These are phyloP conservation scores for Drosophila monieri DNA, from an alignment of 2,888 invertebrate species.

Conservation along the genomic window DNA sequence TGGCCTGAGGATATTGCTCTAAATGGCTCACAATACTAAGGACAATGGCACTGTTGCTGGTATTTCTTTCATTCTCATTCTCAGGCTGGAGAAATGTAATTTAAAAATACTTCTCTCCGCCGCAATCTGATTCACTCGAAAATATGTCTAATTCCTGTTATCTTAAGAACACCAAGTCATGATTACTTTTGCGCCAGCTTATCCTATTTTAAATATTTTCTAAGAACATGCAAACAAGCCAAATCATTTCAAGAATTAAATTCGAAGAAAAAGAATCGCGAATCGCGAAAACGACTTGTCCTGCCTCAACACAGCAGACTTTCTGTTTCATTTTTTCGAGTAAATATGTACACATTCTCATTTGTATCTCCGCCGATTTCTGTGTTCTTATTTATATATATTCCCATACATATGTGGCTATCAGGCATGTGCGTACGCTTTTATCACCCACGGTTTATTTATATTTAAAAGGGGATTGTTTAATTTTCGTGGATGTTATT, in stretches of 20 bases:
- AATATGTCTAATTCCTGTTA: constrained; percentile 16
- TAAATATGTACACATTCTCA: constrained; percentile 7
- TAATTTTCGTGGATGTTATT: constrained; percentile 43
- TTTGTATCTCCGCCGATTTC: constrained; percentile 3
- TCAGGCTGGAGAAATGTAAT: constrained; percentile 10
- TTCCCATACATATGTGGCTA: constrained; percentile 8
- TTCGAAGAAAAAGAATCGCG: constrained; percentile 21
- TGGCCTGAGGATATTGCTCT: constrained; percentile 21
- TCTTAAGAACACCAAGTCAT: constrained; percentile 8
- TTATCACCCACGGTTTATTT: constrained; percentile 56
- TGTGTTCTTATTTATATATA: constrained; percentile 5
- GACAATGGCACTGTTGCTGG: background rate
- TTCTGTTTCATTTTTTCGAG: background rate
- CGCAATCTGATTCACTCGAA: constrained; percentile 16
- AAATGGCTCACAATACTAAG: constrained; percentile 40
- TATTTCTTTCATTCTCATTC: background rate
- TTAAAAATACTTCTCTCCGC: constrained; percentile 9
- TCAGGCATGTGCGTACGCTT: constrained; percentile 19
- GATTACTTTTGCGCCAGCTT: constrained; percentile 1
- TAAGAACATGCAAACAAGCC: constrained; percentile 55
- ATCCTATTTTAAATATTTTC: constrained; percentile 23
- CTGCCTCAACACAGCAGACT: constrained; percentile 20
- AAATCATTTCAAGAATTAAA: constrained; percentile 61
- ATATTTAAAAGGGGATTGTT: constrained; percentile 62
- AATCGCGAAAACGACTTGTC: constrained; percentile 33